phyloP scores from a whole-genome alignment of 1,140 invertebrate species.

The Zaprionus ornatus region DNA sequence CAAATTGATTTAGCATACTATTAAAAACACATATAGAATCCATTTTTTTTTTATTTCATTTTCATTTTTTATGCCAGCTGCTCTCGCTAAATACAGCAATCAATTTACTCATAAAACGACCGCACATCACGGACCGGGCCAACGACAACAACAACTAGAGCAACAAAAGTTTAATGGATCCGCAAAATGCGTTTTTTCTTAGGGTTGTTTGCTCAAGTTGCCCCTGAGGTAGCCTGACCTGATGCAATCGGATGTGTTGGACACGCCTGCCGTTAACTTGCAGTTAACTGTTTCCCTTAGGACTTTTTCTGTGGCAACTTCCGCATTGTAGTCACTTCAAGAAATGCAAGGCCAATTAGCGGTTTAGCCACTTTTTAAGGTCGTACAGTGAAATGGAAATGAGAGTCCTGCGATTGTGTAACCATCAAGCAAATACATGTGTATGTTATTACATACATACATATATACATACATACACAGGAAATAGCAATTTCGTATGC shows the following conservation, averaged over 20 bases:
- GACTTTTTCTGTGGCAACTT: not conserved
- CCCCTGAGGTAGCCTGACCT: not conserved
- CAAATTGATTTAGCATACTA: constrained; percentile 5
- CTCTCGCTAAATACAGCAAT: constrained; percentile 11
- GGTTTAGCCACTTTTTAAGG: not conserved
- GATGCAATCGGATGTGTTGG: constrained; percentile 5
- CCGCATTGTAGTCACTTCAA: not conserved
- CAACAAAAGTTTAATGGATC: constrained; percentile 2
- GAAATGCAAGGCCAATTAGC: constrained; percentile 11
- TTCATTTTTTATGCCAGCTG: constrained; percentile 14
- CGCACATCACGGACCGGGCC: not conserved
- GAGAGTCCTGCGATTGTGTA: constrained; percentile 5
- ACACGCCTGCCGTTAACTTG: not conserved
- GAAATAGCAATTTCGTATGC: not conserved
- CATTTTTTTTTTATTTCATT: not conserved
- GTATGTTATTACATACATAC: not conserved
- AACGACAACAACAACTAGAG: not conserved
- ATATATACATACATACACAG: not conserved
- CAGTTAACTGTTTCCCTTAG: not conserved
- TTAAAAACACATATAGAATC: constrained; percentile 6
- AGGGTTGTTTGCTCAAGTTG: not conserved
- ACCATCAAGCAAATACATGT: not conserved
- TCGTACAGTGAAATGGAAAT: not conserved
- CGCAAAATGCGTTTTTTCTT: constrained; percentile 3
- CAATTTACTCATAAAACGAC: constrained; percentile 12